Conservation (phyloP, 1,140 invertebrate species). For the Lethrus apterus region DNA sequence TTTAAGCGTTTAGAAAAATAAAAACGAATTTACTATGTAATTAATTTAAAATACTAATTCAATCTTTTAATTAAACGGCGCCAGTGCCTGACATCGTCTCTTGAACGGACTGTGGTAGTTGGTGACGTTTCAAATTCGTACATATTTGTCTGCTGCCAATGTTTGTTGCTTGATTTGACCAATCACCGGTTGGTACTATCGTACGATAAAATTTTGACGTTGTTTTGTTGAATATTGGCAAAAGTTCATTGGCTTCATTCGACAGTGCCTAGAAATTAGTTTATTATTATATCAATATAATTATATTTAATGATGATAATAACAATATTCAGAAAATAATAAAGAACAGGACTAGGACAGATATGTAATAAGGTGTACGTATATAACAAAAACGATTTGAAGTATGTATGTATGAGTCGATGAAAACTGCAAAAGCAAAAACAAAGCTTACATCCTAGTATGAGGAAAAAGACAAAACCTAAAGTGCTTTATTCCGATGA, state of each 20-base stretch:
- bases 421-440: too few relatives aligned
- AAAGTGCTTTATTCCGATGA: too few relatives aligned
- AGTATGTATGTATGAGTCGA: too few relatives aligned
- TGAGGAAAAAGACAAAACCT: too few relatives aligned
- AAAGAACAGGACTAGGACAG: too few relatives aligned
- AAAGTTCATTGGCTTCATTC: slow-evolving; percentile 90
- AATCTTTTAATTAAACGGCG: slow-evolving; percentile 25
- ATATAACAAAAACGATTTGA: too few relatives aligned
- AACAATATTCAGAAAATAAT: too few relatives aligned
- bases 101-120: slow-evolving; percentile 32
- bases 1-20: slow-evolving; percentile 13
- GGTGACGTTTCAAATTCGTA: slow-evolving; percentile 31
- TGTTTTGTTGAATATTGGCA: slow-evolving; percentile 95
- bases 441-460: too few relatives aligned
- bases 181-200: slow-evolving; percentile 75
- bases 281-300: background rate
- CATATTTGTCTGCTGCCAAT: slow-evolving; percentile 33
- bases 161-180: slow-evolving; percentile 55
- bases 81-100: slow-evolving; percentile 32
- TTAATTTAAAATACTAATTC: slow-evolving; percentile 5
- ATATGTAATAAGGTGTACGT: too few relatives aligned
- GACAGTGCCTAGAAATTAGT: slow-evolving; percentile 66
- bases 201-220: slow-evolving; percentile 83
- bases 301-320: too few relatives aligned
- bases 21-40: slow-evolving; percentile 11